Evolutionary conservation across 2,113 vertebrate genomes (phyloP), one percentile per base, ranked within the genome.

Genomic region (Trochalopteron elliotii): DNA sequence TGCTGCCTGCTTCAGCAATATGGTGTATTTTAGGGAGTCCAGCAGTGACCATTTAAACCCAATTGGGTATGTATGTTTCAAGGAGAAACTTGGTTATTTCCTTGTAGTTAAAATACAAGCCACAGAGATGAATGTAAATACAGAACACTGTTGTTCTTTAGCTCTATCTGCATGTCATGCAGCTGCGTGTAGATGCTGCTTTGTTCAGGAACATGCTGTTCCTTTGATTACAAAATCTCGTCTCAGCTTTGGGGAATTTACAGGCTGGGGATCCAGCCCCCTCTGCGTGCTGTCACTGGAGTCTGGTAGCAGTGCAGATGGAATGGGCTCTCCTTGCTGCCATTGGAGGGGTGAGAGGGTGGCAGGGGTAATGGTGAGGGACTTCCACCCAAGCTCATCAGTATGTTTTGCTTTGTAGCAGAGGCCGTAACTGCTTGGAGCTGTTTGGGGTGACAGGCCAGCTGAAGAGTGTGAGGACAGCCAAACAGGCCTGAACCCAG

Each of bases 361-460:
- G n/a, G n/a, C 2, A 0, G 1, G 0, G 12, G 8, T 22, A 52
- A 15, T 12, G 23, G 11, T 0, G 1, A 60, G 47, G 31, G 37
- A 7, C 49, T 79, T 21, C 19, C 0, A 1, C 31, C 11, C 11
- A 12, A 27, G 40, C 75, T 81, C 30, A 40, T 53, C 11, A 3
- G 47, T 45, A 2, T 7, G 18, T 65, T 68, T 56, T 75, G 30
- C 74, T 53, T 63, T 0, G 2, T 55, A 80, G 31, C 61, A 57
- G 67, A 68, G n/a, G 7, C n/a, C 2, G 3, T 21, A 39, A 22
- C 45, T 25, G 15, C 45, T 63, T 0, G 0, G 37, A 65, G 31
- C 11, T 65, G 19, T 84, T 83, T 39, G 76, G 39, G 55, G 40
- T 83, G 72, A 27, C 37, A 31, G 39, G 56, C n/a, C 64, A 49